These are phyloP conservation scores for Hypothenemus hampei DNA, from an alignment of 1,140 invertebrate species.

Conservation along the genomic window DNA sequence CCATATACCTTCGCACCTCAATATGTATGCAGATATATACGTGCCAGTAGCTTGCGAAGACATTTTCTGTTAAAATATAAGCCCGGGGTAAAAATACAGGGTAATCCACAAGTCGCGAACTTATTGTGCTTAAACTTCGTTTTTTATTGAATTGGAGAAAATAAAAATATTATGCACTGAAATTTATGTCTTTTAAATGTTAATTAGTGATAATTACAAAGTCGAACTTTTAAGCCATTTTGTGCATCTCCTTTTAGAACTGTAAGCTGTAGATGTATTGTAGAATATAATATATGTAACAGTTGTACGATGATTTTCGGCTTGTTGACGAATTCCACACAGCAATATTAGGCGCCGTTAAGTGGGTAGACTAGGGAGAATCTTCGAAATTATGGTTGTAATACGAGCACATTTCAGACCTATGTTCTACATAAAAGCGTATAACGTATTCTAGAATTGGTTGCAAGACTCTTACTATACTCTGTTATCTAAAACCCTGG, in stretches of 20 bases:
- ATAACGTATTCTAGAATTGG: too few relatives aligned
- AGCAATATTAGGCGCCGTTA: too few relatives aligned
- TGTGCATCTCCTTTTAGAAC: not conserved
- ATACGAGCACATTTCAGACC: too few relatives aligned
- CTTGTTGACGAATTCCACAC: too few relatives aligned
- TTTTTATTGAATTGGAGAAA: not conserved
- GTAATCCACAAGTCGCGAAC: not conserved
- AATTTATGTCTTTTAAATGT: not conserved
- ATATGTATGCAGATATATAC: constrained; percentile 27
- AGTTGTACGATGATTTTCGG: too few relatives aligned
- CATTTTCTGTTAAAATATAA: constrained; percentile 13
- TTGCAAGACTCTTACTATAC: too few relatives aligned
- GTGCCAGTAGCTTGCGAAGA: constrained; percentile 15
- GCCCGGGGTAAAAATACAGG: constrained; percentile 12
- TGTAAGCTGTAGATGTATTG: not conserved
- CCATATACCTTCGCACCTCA: constrained; percentile 17
- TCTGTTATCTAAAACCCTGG: too few relatives aligned
- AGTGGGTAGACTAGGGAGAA: too few relatives aligned
- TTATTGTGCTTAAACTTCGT: not conserved
- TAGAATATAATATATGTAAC: too few relatives aligned
- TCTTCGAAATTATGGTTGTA: too few relatives aligned
- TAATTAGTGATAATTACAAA: not conserved
- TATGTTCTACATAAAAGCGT: too few relatives aligned
- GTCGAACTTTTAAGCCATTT: not conserved
- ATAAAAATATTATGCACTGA: not conserved